These are phyloP conservation scores for Mesocricetus auratus DNA, from an alignment of 2,113 vertebrate genomes.

Conservation along the genomic window DNA sequence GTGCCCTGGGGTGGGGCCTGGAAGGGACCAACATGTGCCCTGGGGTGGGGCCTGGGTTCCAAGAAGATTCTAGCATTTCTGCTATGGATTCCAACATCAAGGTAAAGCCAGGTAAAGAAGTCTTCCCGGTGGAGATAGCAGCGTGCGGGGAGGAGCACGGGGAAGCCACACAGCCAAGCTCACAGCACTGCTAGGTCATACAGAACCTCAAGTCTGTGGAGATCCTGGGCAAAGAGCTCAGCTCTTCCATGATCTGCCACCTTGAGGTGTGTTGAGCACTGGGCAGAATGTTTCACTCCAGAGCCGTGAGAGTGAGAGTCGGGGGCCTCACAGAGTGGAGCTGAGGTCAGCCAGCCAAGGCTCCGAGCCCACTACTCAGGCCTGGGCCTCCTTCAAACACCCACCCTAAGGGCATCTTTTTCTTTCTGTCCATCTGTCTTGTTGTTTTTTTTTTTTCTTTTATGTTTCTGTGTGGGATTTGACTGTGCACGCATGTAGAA, in stretches of 20 bases:
- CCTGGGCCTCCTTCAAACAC: rapidly evolving
- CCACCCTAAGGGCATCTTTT: background rate
- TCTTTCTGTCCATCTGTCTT: background rate
- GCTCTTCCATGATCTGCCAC: rapidly evolving
- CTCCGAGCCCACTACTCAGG: rapidly evolving
- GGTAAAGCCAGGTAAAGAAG: rapidly evolving
- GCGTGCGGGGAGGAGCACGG: no score
- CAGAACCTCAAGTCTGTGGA: background rate
- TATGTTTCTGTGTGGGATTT: background rate
- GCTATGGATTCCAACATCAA: rapidly evolving
- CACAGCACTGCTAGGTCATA: background rate
- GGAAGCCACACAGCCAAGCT: rapidly evolving
- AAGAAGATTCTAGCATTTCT: rapidly evolving
- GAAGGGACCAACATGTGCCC: no score
- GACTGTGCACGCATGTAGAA: no score
- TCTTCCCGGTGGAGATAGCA: background rate
- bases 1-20: background rate
- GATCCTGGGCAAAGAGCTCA: background rate
- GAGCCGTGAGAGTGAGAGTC: background rate
- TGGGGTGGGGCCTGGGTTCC: background rate
- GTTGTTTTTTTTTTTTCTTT: background rate
- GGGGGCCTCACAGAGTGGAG: background rate
- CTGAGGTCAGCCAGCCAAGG: rapidly evolving
- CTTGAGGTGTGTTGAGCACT: rapidly evolving
- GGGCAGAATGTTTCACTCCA: background rate